Base-by-base conservation (phyloP, 1,140 invertebrate species). In the Listronotus bonariensis region DNA sequence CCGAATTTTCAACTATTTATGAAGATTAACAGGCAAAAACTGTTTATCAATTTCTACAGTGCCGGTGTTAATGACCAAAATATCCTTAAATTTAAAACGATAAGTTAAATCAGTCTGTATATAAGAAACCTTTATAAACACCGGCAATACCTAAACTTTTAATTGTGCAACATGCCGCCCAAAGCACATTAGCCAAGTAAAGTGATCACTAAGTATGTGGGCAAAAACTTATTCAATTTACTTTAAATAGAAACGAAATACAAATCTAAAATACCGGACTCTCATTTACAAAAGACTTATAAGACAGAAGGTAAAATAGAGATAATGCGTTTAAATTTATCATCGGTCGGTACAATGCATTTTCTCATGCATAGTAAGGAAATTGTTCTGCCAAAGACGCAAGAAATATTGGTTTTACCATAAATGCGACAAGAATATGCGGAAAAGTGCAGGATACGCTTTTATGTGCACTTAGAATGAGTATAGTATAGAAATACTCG, bases 361-460 rank as follows among this genome's bases (percentile, higher is more conserved):
- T 62, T 62, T 62, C 59, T 62, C 59, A 60, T 60, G 49, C 58
- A 51, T 42, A 51, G 38, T 18, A 32, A 40, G 48, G 58, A 60
- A 60, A 60, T 52, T 52, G 46, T 49, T 49, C 58, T 52, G 58
- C 49, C 49, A 60, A 60, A 42, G 58, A 60, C 8, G 48, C 18
- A 51, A 41, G 38, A 60, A 52, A 42, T 57, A 65, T 65, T 18
- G 43, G n/a, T 45, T 34, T 40, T 49, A 55, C 62, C 26, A 14
- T 40, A 48, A 40, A 55, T 65, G 26, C 26, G 32, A 49, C 62
- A 46, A n/a, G n/a, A n/a, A n/a, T n/a, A n/a, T n/a, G n/a, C n/a
- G n/a, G n/a, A n/a, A n/a, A n/a, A n/a, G n/a, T n/a, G n/a, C n/a
- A n/a, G n/a, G n/a, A 57, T 46, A 57, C 43, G 42, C 55, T 45